A percentile compares a stretch with the other conserved stretches of the same genome.
Conservation (phyloP, 1,140 invertebrate species). For the Macrobrachium rosenbergii region DNA sequence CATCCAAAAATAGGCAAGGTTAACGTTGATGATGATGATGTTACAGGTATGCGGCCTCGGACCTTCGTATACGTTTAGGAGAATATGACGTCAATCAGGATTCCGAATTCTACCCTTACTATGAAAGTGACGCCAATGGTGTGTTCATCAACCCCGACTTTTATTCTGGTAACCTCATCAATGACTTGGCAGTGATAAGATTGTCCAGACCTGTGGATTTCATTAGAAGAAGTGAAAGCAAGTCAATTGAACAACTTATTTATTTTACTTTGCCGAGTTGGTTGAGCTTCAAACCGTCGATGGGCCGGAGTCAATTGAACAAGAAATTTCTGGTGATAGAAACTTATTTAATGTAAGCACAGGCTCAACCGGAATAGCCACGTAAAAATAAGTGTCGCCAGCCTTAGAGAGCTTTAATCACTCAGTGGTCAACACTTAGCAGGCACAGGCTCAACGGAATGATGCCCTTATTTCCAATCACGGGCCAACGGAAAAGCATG, state of each 20-base stretch:
- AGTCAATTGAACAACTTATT: neutral
- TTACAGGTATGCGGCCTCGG: constrained; percentile 73
- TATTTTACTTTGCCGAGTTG: too few species aligned
- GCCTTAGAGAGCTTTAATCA: too few species aligned
- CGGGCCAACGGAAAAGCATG: too few species aligned
- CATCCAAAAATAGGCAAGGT: neutral
- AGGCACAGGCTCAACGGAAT: too few species aligned
- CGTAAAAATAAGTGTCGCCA: too few species aligned
- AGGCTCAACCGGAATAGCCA: too few species aligned
- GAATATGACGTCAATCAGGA: constrained; percentile 97
- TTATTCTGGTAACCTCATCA: constrained; percentile 92
- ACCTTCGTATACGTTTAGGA: constrained; percentile 87
- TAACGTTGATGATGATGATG: neutral
- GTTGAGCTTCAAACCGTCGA: too few species aligned
- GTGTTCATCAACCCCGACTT: constrained; percentile 90
- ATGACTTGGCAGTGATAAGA: constrained; percentile 89
- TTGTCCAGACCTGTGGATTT: constrained; percentile 86
- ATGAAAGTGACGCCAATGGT: constrained; percentile 85
- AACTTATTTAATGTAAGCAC: too few species aligned
- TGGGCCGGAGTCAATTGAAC: too few species aligned
- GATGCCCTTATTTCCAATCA: too few species aligned
- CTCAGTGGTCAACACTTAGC: too few species aligned
- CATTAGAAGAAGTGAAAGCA: constrained; percentile 72
- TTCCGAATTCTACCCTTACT: constrained; percentile 93
- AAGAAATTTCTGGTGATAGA: too few species aligned